A percentile compares a stretch with the other conserved stretches of the same genome.
Conservation (phyloP, 2,888 invertebrate species). For the Eulithis testata region DNA sequence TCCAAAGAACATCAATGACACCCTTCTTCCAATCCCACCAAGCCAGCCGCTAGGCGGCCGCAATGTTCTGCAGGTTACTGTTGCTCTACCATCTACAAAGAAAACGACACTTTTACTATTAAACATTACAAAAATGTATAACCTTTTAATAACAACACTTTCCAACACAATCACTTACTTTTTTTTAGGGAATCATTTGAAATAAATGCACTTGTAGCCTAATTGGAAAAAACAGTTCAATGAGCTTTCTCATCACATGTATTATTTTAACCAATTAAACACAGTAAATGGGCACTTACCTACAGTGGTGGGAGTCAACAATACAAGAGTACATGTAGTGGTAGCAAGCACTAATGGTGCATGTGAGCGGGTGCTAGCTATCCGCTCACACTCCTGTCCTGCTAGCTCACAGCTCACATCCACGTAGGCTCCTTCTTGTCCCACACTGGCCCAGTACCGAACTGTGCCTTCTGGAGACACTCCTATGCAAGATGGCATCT, state of each 20-base stretch:
- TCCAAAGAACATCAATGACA: constrained; percentile 93
- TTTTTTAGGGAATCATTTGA: no score
- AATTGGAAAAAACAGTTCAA: no score
- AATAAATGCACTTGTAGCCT: no score
- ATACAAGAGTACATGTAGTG: constrained; percentile 94
- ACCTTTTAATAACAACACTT: no score
- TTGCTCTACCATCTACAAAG: constrained; percentile 86
- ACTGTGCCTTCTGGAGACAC: constrained; percentile 97
- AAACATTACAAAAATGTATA: no score
- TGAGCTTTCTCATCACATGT: no score
- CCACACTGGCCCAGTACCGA: constrained; percentile 95
- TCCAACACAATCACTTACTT: no score
- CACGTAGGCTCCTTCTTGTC: constrained; percentile 93
- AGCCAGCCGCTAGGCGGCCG: constrained; percentile 92
- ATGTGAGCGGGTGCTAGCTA: constrained; percentile 87
- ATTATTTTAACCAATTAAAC: no score
- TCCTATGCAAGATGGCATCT: constrained; percentile 94
- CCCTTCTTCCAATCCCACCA: constrained; percentile 92
- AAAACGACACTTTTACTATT: constrained; percentile 26
- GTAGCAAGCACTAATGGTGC: constrained; percentile 93
- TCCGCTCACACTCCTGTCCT: constrained; percentile 93
- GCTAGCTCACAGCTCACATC: constrained; percentile 94
- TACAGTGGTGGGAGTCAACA: constrained; percentile 55
- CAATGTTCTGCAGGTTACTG: constrained; percentile 87
- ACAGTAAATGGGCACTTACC: constrained; percentile 42